Base-by-base conservation (phyloP, 1,140 invertebrate species). In the Nixonia krombeini region DNA sequence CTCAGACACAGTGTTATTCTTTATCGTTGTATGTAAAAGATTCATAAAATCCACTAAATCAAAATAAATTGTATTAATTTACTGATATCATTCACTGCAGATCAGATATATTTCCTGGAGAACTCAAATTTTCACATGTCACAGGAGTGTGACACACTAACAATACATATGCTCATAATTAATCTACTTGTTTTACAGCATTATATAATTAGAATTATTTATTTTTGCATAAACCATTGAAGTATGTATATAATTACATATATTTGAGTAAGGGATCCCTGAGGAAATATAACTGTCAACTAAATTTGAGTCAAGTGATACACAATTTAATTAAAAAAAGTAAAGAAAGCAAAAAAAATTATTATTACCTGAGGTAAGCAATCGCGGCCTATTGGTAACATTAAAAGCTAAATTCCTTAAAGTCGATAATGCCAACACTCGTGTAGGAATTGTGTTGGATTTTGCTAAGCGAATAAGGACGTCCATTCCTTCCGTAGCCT, bases 361-460 rank as follows among this genome's bases (percentile, higher is more conserved):
- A 6, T 21, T 31, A 38, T 68, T 64, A 81, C 80, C 67, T 40
- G 78, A 83, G 29, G 71, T 72, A 12, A 83, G 70, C 25, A 83
- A 64, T 15, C 81, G 58, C 15, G 79, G 72, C 10, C 81, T 65
- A 37, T 83, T 83, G 0, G 73, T 35, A 38, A 47, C 16, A 42
- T 83, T 79, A 33, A 82, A 83, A 3, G 77, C 68, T 9, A 83
- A 62, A 66, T 83, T 83, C 1, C 81, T 70, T 12, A 83, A 52
- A 42, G 75, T 78, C 7, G 81, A 82, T 35, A 80, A 74, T 1
- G 81, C 70, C 7, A 83, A 74, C 52, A 81, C 64, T 65, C 68
- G 67, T n/a, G 55, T 73, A 3, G 73, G 45, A 1, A 72, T 64
- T 3, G 74, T 69, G 3, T 72, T 62, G 26, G 69, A 72, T 52